phyloP scores from a whole-genome alignment of 2,797 vertebrate genomes.

The Urosaurus nigricauda region DNA sequence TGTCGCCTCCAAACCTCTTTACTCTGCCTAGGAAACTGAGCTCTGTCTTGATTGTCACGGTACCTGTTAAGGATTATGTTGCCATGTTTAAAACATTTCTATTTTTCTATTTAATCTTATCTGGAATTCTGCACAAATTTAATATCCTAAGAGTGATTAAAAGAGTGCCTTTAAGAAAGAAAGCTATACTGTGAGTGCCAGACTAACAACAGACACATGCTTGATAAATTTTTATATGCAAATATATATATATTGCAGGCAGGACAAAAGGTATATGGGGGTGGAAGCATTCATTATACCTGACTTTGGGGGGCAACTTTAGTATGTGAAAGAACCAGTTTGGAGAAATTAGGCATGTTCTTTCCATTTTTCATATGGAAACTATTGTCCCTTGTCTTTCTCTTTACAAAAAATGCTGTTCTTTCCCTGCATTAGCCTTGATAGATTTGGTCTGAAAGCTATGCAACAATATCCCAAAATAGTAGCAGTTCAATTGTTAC shows the following conservation, averaged over 20 bases:
- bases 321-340: constrained; percentile 45
- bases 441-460: background rate
- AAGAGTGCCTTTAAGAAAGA: background rate
- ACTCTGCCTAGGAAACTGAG: constrained; percentile 36
- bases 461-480: constrained; percentile 16
- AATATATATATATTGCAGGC: constrained; percentile 24
- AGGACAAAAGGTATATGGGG: background rate
- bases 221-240: constrained; percentile 45
- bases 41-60: background rate
- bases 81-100: constrained; percentile 35
- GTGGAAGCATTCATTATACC: no score
- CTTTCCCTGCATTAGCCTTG: constrained; percentile 11
- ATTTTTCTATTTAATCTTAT: constrained; percentile 28
- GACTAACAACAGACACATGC: constrained; percentile 31
- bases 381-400: constrained; percentile 34
- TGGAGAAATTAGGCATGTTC: constrained; percentile 48
- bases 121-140: constrained; percentile 46
- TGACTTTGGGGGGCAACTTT: background rate
- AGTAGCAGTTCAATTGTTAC: background rate
- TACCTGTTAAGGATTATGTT: constrained; percentile 51
- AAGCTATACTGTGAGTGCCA: background rate
- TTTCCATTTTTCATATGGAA: constrained; percentile 49
- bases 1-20: background rate
- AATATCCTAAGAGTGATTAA: constrained; percentile 40
- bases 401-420: constrained; percentile 42